These are phyloP conservation scores for Nasonovia ribisnigri DNA, from an alignment of 2,888 invertebrate genomes.

Conservation along the genomic window DNA sequence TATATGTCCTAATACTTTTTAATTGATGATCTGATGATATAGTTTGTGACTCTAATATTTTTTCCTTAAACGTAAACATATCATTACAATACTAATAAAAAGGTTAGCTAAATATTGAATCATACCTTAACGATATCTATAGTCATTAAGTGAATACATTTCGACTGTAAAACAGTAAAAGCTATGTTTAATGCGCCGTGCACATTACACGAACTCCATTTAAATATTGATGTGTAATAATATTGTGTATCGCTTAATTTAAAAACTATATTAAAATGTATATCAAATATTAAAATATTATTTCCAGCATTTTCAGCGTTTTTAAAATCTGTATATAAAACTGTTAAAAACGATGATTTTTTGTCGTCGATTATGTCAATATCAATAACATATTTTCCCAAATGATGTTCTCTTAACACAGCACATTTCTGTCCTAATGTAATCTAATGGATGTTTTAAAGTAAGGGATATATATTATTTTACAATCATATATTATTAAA, in stretches of 20 bases:
- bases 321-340: neutral
- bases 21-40: slow-evolving; percentile 23
- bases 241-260: neutral
- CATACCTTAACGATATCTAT: slow-evolving; percentile 35
- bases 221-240: slow-evolving; percentile 23
- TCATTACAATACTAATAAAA: neutral
- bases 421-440: slow-evolving; percentile 37
- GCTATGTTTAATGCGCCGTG: neutral
- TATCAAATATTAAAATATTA: slow-evolving; percentile 41
- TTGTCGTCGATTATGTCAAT: neutral
- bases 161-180: neutral
- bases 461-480: neutral
- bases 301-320: neutral
- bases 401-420: slow-evolving; percentile 16
- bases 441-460: slow-evolving; percentile 7
- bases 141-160: slow-evolving; percentile 21
- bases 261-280: slow-evolving; percentile 34
- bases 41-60: neutral
- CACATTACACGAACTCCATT: neutral
- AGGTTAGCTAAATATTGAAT: neutral
- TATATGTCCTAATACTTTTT: neutral
- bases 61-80: slow-evolving; percentile 9
- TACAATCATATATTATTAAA: neutral
- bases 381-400: slow-evolving; percentile 15
- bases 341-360: neutral